phyloP scores from a whole-genome alignment of 2,888 invertebrate genomes.

The Lymantria monacha region DNA sequence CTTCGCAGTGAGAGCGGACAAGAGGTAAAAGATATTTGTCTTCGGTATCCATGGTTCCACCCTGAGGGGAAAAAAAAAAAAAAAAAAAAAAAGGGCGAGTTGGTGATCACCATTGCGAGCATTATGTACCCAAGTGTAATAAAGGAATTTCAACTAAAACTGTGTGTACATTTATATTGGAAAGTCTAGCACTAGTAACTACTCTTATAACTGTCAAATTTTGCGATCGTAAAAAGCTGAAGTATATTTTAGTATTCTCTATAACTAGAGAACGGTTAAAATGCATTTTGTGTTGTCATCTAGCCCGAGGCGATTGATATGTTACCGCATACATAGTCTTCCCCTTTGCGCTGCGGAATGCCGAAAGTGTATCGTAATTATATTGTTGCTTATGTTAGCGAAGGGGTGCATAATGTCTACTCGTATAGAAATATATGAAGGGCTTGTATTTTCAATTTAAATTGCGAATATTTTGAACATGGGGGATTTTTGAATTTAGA shows the following conservation, averaged over 20 bases:
- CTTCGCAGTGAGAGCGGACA: too few species aligned
- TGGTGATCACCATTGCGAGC: too few species aligned
- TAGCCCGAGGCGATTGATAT: slow-evolving; percentile 20
- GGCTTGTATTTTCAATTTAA: neutral
- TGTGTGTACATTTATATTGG: too few species aligned
- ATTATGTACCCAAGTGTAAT: too few species aligned
- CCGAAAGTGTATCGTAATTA: slow-evolving; percentile 32
- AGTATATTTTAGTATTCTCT: neutral
- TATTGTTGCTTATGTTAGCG: slow-evolving; percentile 27
- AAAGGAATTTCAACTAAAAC: too few species aligned
- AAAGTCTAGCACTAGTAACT: too few species aligned
- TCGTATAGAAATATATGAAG: neutral
- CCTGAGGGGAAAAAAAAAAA: too few species aligned
- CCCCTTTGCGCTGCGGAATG: slow-evolving; percentile 22
- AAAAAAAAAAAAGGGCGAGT: too few species aligned
- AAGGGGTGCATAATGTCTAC: slow-evolving; percentile 23
- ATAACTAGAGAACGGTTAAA: slow-evolving; percentile 5
- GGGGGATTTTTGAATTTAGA: neutral
- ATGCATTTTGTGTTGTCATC: slow-evolving; percentile 18
- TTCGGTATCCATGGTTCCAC: too few species aligned
- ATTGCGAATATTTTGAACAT: neutral
- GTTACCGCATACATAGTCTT: slow-evolving; percentile 23
- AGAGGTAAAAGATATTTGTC: too few species aligned
- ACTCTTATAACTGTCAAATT: neutral
- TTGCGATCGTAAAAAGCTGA: neutral